A percentile compares a stretch with the other conserved stretches of the same genome.
Conservation (phyloP, 2,113 vertebrate genomes). For the Callorhinus ursinus region DNA sequence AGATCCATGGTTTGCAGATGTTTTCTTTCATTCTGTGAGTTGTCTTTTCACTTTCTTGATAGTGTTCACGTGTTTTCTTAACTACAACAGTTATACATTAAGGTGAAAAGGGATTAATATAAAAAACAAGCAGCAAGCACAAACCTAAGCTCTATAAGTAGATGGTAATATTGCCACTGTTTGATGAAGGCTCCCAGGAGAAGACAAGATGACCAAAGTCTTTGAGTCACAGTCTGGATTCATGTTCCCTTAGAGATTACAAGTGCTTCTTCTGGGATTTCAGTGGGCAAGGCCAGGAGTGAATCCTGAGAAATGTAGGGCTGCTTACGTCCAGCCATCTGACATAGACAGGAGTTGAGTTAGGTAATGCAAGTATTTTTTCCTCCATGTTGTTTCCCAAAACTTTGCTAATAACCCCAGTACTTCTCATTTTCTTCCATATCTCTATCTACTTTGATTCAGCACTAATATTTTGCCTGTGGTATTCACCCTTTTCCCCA, state of each 20-base stretch:
- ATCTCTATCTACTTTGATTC: neutral
- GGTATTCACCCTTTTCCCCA: neutral
- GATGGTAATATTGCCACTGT: neutral
- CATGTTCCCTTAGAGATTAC: neutral
- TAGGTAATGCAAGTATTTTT: neutral
- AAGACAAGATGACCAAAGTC: neutral
- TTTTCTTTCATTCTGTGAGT: neutral
- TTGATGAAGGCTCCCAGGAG: neutral
- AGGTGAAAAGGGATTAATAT: neutral
- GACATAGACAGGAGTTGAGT: neutral
- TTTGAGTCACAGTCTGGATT: neutral
- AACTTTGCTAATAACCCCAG: neutral
- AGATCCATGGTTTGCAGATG: neutral
- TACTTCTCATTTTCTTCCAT: neutral
- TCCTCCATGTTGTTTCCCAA: neutral
- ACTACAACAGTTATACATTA: neutral
- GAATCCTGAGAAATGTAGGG: neutral
- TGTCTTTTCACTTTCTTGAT: slow-evolving; percentile 4
- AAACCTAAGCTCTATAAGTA: neutral
- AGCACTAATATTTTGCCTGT: neutral
- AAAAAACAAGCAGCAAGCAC: neutral
- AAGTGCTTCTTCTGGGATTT: neutral
- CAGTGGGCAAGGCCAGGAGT: neutral
- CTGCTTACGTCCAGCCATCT: neutral
- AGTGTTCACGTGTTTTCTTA: slow-evolving; percentile 10